A percentile compares a stretch with the other conserved stretches of the same genome.
These are phyloP conservation scores for Argya squamiceps DNA, from an alignment of 2,797 vertebrate genomes.

Conservation along the genomic window DNA sequence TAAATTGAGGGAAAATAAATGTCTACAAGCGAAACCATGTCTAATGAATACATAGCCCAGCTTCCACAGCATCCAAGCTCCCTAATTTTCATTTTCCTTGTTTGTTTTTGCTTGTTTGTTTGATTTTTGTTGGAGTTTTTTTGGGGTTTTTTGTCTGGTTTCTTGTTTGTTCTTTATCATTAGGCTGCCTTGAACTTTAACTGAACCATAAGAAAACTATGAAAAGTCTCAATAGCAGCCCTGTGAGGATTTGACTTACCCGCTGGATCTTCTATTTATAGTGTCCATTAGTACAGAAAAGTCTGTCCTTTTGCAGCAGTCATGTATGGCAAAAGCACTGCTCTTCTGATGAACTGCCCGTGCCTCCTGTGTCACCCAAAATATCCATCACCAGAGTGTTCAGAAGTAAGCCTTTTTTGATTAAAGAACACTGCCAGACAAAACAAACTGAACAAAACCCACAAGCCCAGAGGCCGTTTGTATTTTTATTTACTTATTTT, in stretches of 20 bases:
- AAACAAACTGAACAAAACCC: neutral
- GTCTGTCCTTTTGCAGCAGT: constrained; percentile 60
- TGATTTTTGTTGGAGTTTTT: no score
- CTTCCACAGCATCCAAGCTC: neutral
- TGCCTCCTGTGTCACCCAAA: constrained; percentile 58
- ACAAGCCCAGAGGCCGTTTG: neutral
- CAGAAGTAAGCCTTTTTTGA: constrained; percentile 24
- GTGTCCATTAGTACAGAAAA: constrained; percentile 56
- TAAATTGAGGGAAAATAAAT: neutral
- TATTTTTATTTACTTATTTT: constrained; percentile 27
- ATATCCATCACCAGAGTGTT: constrained; percentile 61
- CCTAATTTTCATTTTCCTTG: neutral
- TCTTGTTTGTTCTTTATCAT: constrained; percentile 31
- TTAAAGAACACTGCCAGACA: neutral
- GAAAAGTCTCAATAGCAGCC: constrained; percentile 48
- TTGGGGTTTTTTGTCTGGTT: neutral
- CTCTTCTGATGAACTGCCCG: constrained; percentile 25
- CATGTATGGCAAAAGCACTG: constrained; percentile 46
- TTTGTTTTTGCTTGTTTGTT: no score
- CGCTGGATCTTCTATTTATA: constrained; percentile 66
- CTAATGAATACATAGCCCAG: neutral
- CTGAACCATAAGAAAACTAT: constrained; percentile 62
- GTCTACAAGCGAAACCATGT: neutral
- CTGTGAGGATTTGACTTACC: constrained; percentile 31
- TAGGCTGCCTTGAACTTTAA: constrained; percentile 66